These are phyloP conservation scores for Pseudopipra pipra DNA, from an alignment of 2,113 vertebrate genomes.

Conservation along the genomic window DNA sequence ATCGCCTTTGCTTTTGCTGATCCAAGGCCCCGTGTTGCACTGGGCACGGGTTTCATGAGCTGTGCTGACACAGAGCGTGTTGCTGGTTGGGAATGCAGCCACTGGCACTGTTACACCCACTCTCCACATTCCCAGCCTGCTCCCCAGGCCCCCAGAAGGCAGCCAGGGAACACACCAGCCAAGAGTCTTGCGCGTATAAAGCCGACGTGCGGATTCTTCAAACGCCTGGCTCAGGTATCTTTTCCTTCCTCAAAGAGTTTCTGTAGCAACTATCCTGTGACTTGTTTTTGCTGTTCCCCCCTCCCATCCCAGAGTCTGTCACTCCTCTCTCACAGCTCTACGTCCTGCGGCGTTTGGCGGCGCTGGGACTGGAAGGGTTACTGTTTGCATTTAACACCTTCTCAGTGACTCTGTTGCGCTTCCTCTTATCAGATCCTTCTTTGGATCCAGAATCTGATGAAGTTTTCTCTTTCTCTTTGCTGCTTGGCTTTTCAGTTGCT, in stretches of 20 bases:
- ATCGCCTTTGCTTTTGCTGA: neutral
- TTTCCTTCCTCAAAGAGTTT: neutral
- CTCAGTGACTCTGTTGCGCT: slow-evolving; percentile 89
- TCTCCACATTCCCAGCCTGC: neutral
- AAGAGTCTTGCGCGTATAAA: neutral
- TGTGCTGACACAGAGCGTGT: neutral
- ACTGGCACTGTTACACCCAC: neutral
- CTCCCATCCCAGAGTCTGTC: neutral
- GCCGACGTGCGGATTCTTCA: neutral
- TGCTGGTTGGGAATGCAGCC: neutral
- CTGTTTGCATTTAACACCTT: slow-evolving; percentile 88
- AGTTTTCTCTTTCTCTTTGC: slow-evolving; percentile 83
- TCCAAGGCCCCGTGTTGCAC: neutral
- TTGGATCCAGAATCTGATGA: slow-evolving; percentile 83
- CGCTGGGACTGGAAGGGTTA: slow-evolving; percentile 93
- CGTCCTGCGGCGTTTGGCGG: slow-evolving; percentile 78
- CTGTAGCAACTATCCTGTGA: neutral
- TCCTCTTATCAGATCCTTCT: slow-evolving; percentile 90
- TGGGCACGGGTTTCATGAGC: neutral
- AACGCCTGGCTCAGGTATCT: neutral
- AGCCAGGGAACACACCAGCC: neutral
- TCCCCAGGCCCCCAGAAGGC: neutral
- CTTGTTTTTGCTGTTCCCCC: neutral
- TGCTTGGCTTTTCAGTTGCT: slow-evolving; percentile 76
- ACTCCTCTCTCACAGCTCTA: slow-evolving; percentile 11